A percentile compares a stretch with the other conserved stretches of the same genome.
phyloP scores from a whole-genome alignment of 2,113 vertebrate species.

The Podarcis muralis region DNA sequence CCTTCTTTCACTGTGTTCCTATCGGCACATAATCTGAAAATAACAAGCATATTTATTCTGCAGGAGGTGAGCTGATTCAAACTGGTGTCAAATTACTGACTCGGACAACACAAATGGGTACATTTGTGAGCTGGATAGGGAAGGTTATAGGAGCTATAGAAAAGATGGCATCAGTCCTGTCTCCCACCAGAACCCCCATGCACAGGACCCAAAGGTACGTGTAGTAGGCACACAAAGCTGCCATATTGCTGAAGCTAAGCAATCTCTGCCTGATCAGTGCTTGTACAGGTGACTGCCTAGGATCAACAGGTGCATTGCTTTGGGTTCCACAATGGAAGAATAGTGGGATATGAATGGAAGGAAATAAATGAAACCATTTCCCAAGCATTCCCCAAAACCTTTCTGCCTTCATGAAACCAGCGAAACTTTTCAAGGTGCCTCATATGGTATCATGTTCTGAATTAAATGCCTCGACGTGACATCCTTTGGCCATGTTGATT shows the following conservation, averaged over 20 bases:
- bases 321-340: too few species aligned
- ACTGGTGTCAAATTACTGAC: neutral
- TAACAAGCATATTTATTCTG: neutral
- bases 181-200: neutral
- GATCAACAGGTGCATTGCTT: too few species aligned
- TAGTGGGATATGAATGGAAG: too few species aligned
- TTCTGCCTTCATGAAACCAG: neutral
- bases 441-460: neutral
- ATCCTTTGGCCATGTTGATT: neutral
- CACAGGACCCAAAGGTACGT: neutral
- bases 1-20: neutral
- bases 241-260: too few species aligned
- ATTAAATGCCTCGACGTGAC: neutral
- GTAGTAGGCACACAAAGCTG: too few species aligned
- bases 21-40: neutral
- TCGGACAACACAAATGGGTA: neutral
- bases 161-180: neutral
- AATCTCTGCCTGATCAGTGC: too few species aligned
- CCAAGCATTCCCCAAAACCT: neutral
- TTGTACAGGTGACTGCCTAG: too few species aligned
- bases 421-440: neutral
- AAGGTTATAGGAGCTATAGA: neutral
- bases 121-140: neutral
- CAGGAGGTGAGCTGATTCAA: neutral
- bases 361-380: neutral